phyloP scores from a whole-genome alignment of 2,113 vertebrate species.

The Rhabdornis inornatus region DNA sequence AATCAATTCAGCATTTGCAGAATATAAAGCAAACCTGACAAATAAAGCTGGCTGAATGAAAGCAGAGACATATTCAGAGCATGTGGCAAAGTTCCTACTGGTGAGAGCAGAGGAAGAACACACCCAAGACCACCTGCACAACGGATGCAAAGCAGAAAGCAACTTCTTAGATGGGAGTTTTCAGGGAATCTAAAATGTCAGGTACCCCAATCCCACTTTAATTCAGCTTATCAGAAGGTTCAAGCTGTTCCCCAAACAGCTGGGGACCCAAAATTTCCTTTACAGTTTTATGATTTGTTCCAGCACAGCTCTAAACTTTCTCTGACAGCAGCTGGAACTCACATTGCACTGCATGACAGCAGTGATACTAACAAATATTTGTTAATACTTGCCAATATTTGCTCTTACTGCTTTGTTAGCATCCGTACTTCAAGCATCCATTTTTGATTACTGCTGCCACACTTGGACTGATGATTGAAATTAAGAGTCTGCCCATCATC shows the following conservation, averaged over 20 bases:
- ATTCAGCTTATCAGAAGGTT: neutral
- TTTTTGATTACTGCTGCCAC: constrained; percentile 1
- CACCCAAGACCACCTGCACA: neutral
- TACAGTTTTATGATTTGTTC: neutral
- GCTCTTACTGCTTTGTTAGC: neutral
- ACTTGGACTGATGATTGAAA: constrained; percentile 2
- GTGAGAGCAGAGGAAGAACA: neutral
- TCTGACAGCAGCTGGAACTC: neutral
- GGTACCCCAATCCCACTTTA: neutral
- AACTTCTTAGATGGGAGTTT: neutral
- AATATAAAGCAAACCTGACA: neutral
- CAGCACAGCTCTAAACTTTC: neutral
- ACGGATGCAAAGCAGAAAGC: neutral
- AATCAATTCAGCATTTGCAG: neutral
- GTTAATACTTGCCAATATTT: constrained; percentile 38
- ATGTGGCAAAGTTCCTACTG: neutral
- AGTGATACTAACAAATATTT: constrained; percentile 35
- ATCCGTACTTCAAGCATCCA: neutral
- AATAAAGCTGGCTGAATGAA: neutral
- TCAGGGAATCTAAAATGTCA: neutral
- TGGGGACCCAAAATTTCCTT: neutral
- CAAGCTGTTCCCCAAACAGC: neutral
- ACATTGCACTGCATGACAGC: neutral
- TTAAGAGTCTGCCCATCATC: neutral
- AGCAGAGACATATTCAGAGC: neutral